phyloP scores from a whole-genome alignment of 2,113 vertebrate genomes.

The Elephas maximus region DNA sequence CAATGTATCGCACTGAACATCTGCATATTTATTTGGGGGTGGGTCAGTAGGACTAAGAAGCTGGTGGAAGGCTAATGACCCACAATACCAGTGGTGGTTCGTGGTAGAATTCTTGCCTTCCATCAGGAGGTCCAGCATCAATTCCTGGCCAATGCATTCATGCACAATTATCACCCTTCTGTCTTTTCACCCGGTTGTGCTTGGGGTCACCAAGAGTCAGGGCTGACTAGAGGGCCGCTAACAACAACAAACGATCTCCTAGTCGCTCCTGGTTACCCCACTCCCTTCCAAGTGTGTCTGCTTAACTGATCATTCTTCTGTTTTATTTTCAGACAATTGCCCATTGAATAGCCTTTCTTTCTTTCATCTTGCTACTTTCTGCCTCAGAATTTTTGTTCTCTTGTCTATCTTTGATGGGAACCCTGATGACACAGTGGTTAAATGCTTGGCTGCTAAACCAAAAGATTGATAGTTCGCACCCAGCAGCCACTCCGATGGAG shows the following conservation, averaged over 20 bases:
- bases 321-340: neutral
- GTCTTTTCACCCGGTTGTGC: neutral
- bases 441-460: neutral
- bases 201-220: neutral
- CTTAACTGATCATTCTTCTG: neutral
- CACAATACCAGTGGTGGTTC: neutral
- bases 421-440: neutral
- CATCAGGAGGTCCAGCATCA: neutral
- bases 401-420: neutral
- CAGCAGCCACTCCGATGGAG: neutral
- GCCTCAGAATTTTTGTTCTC: neutral
- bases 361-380: neutral
- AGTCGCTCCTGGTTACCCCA: accelerated
- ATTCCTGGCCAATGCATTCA: neutral
- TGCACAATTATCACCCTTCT: neutral
- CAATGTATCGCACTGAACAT: accelerated
- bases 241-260: neutral
- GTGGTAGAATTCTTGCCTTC: neutral
- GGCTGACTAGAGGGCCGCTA: neutral
- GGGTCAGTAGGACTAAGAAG: neutral
- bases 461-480: neutral
- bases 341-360: neutral
- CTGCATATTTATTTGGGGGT: neutral
- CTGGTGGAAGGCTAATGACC: neutral
- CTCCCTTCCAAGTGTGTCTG: neutral